Evolutionary conservation across 2,888 invertebrate genomes (phyloP), one percentile per base, ranked within the genome.

Genomic region (Schizaphis graminum): DNA sequence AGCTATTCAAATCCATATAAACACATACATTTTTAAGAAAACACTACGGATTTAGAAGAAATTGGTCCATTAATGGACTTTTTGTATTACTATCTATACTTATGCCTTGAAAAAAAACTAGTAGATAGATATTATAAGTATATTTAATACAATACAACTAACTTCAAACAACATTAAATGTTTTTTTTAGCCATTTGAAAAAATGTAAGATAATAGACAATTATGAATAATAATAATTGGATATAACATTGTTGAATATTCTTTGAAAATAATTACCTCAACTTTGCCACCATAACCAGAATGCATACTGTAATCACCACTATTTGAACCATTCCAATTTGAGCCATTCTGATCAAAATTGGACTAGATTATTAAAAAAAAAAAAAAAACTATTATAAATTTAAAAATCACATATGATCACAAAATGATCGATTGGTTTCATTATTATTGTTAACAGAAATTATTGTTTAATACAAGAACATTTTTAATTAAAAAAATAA

Each of bases 261-360:
- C 47, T 16, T 47, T 16, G 4, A 90, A 47, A 47, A 53, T 44
- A 41, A 94, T 94, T 86, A 95, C 95, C 95, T 95, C 95, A 53
- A 95, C 95, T 49, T 95, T 95, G 85, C 95, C 95, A 87, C 95
- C 95, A 86, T 95, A 95, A 61, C 95, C 95, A 92, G 95, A 95
- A 87, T 95, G 94, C 57, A 96, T 96, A 85, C 96, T 96, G 86
- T 96, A 96, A 67, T 96, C 96, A 93, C 96, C 96, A 92, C 96
- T 95, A 94, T 96, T 96, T 95, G 96, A 96, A 94, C 94, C 95
- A 95, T 93, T 95, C 94, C 91, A 92, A 56, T 91, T 91, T 90
- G 94, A 92, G 4, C 94, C 94, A 8, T 93, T 93, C n/a, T 94
- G 90, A 91, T 94, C 94, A 53, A 87, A 94, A 87, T 53, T 87